Base-by-base conservation (phyloP, 2,888 invertebrate genomes). In the Branchinecta sandiegonensis region DNA sequence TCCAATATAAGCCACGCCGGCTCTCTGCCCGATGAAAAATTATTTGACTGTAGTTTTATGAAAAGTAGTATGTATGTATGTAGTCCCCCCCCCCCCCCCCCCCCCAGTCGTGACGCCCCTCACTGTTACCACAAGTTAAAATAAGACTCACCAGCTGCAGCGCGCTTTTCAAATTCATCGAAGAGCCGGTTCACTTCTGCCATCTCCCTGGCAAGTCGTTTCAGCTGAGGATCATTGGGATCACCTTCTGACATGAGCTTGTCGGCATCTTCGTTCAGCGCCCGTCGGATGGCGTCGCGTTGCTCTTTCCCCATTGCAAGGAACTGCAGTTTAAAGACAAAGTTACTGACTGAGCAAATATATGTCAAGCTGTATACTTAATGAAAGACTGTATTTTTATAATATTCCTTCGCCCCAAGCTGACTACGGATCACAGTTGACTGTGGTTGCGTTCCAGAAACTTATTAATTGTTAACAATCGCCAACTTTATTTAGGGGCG, bases 181-280 rank as follows among this genome's bases (percentile, higher is more conserved):
- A 94, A 95, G 69, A 94, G 82, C 70, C 92, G 82, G 79, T 95
- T 95, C 73, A 95, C 94, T 78, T 94, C 93, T 72, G 92, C 91
- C 83, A 97, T 94, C 82, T 96, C 96, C 13, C 94, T 83, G 70
- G 89, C 81, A 73, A 97, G 81, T 67, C 94, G 82, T 71, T 92
- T 80, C 74, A 95, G 81, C 76, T 96, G 92, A 0, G 95, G 93
- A 80, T 95, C 96, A 46, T 91, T 89, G 3, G 94, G 90, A 81
- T 97, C 94, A n/a, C 95, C 92, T 77, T 96, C 97, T 17, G 90
- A 86, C 63, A 97, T 81, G 72, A 99, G 80, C 76, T 95, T 96
- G 78, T 95, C 93, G 0, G 95, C 95, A 78, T 99, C 97, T 76
- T 97, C 96, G 81, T 97, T 96, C 69, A 99, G 80, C 0, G 96